Conservation (phyloP, 1,140 invertebrate genomes). For the Augochlora pura region DNA sequence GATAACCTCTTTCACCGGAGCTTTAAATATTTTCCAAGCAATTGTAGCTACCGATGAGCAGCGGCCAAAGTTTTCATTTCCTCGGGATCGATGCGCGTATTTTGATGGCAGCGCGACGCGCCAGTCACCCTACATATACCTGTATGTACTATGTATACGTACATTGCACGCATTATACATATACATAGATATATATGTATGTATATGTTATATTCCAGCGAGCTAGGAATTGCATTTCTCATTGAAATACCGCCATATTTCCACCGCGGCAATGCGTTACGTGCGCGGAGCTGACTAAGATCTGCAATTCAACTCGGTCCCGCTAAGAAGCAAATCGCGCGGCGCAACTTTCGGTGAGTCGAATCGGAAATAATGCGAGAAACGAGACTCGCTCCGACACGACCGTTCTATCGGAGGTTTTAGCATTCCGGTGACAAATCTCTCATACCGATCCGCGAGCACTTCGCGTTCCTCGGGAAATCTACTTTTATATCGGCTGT, state of each 20-base stretch:
- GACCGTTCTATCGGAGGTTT: slow-evolving; percentile 14
- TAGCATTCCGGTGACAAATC: slow-evolving; percentile 26
- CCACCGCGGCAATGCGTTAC: slow-evolving; percentile 45
- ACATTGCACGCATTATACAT: no score
- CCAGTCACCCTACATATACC: background rate
- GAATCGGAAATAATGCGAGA: slow-evolving; percentile 44
- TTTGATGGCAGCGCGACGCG: background rate
- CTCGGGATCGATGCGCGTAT: background rate
- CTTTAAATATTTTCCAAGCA: background rate
- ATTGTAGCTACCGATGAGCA: background rate
- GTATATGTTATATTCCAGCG: no score
- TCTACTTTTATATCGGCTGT: background rate
- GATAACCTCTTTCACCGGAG: background rate
- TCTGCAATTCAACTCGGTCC: slow-evolving; percentile 38
- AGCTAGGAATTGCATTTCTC: slow-evolving; percentile 56
- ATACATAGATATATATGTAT: no score
- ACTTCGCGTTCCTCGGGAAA: background rate
- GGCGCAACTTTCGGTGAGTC: slow-evolving; percentile 15
- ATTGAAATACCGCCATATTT: slow-evolving; percentile 65
- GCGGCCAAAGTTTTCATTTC: background rate
- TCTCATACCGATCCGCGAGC: background rate
- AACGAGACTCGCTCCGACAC: background rate
- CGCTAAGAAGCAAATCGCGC: slow-evolving; percentile 50
- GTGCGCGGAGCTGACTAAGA: slow-evolving; percentile 48
- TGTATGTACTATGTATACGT: background rate